Base-by-base conservation (phyloP, 2,113 vertebrate species). In the Rousettus leschenaultii region DNA sequence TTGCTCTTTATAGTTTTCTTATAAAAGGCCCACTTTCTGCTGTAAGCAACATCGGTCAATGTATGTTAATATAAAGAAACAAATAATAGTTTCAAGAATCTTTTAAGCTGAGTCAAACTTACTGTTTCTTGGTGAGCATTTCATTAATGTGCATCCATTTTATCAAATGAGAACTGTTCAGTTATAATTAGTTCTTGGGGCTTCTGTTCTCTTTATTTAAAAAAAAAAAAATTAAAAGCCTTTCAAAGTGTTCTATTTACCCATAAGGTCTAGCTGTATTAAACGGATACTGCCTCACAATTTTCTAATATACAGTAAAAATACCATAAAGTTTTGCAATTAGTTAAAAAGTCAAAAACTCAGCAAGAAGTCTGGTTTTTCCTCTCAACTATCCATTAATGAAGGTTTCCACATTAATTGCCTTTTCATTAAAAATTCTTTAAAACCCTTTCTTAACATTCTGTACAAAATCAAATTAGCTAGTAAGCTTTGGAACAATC, bases 361-460 rank as follows among this genome's bases (percentile, higher is more conserved):
- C 97, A 97, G 97, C 97, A 97, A 97, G 96, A 97, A 97, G 94
- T 96, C 95, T 33, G 0, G 77, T 89, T 97, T 97, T 96, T 89
- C 55, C 74, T 96, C 96, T 91, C 71, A 97, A 97, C 91, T 96
- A 38, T 96, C 73, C 21, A 43, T 95, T 98, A 97, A 98, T 96
- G 97, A 97, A 98, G 96, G 97, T 97, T 97, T 97, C 95, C 92
- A 94, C 86, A 11, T 97, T 98, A 97, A 98, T 96, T 98, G 96
- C 91, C 97, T 98, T 97, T 98, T 97, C 97, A 98, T 97, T 97
- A 97, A 96, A 98, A 96, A 89, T 97, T 97, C 96, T 96, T 97
- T 96, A 97, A 97, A 97, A 94, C 85, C 86, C 82, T 97, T 94
- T 86, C 70, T 94, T 95, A 95, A 96, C 94, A 87, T 83, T 96